Evolutionary conservation across 2,888 invertebrate genomes (phyloP).

Genomic region (Rhopalosiphum nymphaeae): DNA sequence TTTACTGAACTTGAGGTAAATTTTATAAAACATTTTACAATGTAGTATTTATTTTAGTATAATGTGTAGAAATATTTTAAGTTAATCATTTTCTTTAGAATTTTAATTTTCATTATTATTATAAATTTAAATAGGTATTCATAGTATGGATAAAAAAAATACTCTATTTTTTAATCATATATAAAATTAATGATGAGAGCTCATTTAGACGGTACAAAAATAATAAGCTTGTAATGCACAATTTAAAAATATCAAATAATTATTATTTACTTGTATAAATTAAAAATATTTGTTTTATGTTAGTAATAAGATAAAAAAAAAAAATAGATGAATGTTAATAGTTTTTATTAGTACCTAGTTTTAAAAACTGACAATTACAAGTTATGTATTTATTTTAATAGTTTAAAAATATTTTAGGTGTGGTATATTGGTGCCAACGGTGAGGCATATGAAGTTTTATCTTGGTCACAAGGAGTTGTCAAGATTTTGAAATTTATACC

Average conservation of each 20-base stretch:
- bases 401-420: conserved; percentile 73
- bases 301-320: background rate
- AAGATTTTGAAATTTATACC: conserved; percentile 86
- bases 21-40: background rate
- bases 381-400: background rate
- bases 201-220: background rate
- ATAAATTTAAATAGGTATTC: background rate
- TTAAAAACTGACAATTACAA: background rate
- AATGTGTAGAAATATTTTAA: background rate
- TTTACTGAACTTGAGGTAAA: background rate
- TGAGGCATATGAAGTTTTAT: conserved; percentile 94
- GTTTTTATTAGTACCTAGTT: background rate
- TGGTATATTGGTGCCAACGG: conserved; percentile 91
- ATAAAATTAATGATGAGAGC: background rate
- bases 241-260: background rate
- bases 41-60: background rate
- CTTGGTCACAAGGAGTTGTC: conserved; percentile 93
- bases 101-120: background rate
- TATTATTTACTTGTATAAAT: background rate
- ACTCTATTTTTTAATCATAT: background rate
- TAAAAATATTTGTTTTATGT: background rate
- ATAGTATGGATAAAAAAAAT: no score
- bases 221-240: background rate
- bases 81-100: background rate
- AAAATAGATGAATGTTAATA: background rate